Percentiles rank a stretch among this genome's conserved stretches.
Conservation (phyloP, 2,113 vertebrate species). For the Chloropsis cyanopogon region DNA sequence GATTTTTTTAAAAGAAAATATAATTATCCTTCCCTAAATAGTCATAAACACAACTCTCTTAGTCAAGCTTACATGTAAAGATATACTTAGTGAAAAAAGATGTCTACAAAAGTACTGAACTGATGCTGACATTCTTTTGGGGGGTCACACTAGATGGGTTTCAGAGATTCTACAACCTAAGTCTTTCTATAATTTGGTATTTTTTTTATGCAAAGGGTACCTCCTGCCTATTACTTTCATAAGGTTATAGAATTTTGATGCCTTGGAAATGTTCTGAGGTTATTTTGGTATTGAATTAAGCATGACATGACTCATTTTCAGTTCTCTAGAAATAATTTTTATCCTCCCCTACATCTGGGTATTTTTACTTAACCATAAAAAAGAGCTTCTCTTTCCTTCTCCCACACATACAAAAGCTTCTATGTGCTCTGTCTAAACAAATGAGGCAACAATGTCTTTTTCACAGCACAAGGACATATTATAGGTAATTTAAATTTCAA, state of each 20-base stretch:
- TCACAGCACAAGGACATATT: conserved; percentile 21
- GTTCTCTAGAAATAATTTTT: conserved; percentile 51
- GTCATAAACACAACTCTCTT: not conserved
- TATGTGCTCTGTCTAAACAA: conserved; percentile 35
- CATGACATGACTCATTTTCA: conserved; percentile 42
- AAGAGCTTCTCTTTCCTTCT: conserved; percentile 15
- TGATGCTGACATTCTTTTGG: not conserved
- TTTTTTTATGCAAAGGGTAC: not conserved
- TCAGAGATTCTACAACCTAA: not conserved
- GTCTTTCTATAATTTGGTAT: not conserved
- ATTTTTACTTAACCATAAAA: conserved; percentile 44
- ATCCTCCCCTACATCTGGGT: conserved; percentile 37
- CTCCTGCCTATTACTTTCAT: not conserved
- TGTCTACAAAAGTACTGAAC: not conserved
- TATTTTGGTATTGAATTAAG: conserved; percentile 50
- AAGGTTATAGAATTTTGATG: not conserved
- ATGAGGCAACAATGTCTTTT: conserved; percentile 12
- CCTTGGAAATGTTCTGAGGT: conserved; percentile 16
- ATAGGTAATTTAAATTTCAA: conserved; percentile 42
- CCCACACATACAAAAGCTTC: conserved; percentile 25
- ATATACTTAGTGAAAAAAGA: not conserved
- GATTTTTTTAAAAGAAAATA: not conserved
- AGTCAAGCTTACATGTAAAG: not conserved
- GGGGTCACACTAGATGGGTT: not conserved
- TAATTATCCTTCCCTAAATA: not conserved